Evolutionary conservation across 2,888 invertebrate species (phyloP), one percentile per base, ranked within the genome.

Genomic region (Netelia fuscicornis): DNA sequence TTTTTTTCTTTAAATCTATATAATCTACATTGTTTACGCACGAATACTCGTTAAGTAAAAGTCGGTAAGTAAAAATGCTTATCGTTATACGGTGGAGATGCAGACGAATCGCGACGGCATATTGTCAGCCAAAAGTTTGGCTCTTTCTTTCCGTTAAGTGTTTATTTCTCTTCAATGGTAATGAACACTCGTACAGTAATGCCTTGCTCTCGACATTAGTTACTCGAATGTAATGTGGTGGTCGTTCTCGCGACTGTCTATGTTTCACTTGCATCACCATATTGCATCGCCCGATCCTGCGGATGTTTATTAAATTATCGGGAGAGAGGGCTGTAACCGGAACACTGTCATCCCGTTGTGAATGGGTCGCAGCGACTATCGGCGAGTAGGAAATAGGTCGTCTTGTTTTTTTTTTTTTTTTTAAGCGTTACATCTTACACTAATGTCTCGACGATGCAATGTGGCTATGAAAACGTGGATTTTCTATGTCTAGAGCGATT

Each of bases 31-130:
- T 82, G 76, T 86, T 88, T 83, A 85, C 85, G 86, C 88, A 87
- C 87, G 82, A 80, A 82, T 89, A 86, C 84, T 86, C 82, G 84
- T 88, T 91, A 90, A 91, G 89, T 91, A 90, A 90, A 91, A 91
- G 90, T 90, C 87, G 80, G 89, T 91, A 91, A 93, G 92, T 92
- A 92, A 92, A 93, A 93, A 93, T 91, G 90, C 88, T 90, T 91
- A 91, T 90, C 90, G 89, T 90, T 91, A 52, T 74, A 91, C 90
- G 89, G 88, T 89, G 88, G 87, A 89, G 88, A 90, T 89, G 89
- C 90, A 91, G 91, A 89, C 88, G 87, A 92, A 91, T 88, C 89
- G 90, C 90, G 90, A 90, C 90, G 89, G 86, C 82, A 52, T 72
- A 77, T 77, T 56, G 11, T 78, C 78, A 68, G 81, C 77, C 82